Base-by-base conservation (phyloP, 2,888 invertebrate genomes). In the Itoplectis maculator region DNA sequence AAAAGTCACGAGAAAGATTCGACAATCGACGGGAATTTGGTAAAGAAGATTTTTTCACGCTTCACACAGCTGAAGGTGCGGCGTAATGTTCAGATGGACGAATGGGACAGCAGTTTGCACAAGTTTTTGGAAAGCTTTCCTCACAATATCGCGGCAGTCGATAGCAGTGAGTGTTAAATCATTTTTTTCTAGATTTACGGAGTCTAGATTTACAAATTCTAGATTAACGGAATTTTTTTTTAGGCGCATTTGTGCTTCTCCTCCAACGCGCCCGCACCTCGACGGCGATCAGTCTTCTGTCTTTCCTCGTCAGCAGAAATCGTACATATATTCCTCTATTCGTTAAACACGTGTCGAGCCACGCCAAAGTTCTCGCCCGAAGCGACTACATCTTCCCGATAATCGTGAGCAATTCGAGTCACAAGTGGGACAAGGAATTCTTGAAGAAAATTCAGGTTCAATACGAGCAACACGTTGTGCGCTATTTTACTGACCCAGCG, bases 341-440 rank as follows among this genome's bases (percentile, higher is more conserved):
- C 79, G 92, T 93, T 80, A 93, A 94, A 86, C 93, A 94, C 89
- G 89, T 94, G 0, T 82, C 87, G 1, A 93, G 91, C 5, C 83
- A 86, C 84, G 89, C 93, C 0, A 93, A 93, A 68, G 91, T 95
- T 65, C 90, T 95, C 54, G 92, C 94, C 11, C 95, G 95, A 88
- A 95, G 95, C 88, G 95, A 95, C 88, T 89, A 96, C 0, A 93
- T 96, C 1, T 94, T 96, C 86, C 95, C 96, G 0, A 89, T 96
- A 65, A 94, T 84, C 87, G 94, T 88, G 83, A 93, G 88, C 88
- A 94, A 93, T 89, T 89, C 84, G 88, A 93, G 84, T 92, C 93
- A 86, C 73, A 93, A 84, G 56, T 88, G 92, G 86, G 92, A 94
- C 0, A 92, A 93, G 47, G 92, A 94, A 29, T 92, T 95, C 35